Evolutionary conservation across 2,888 invertebrate genomes (phyloP), one percentile per base, ranked within the genome.

Genomic region (Nemoura dubitans): DNA sequence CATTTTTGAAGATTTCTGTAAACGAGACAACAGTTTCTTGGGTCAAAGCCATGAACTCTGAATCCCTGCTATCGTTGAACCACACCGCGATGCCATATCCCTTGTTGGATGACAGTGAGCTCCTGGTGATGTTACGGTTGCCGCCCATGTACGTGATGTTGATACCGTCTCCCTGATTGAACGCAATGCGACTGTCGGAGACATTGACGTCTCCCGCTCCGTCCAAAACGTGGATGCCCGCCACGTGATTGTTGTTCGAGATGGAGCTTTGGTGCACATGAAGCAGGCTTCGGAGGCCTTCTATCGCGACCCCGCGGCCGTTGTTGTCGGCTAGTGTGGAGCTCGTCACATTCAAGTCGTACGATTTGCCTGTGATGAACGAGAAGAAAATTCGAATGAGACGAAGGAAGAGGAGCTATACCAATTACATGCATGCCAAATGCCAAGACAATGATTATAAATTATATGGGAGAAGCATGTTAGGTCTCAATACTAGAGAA

Each of bases 91-190:
- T 91, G 0, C 98, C 98, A 89, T 97, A 96, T 10, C 98, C 97
- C 88, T 94, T 94, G 91, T 99, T 99, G 0, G 97, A 96, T 85
- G 96, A 96, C 29, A 99, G 92, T 30, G 95, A 95, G 81, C 97
- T 96, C 89, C 95, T 93, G 16, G 99, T 98, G 87, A 99, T 94
- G 90, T 99, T 98, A 88, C 98, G 94, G 89, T 96, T 96, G 0
- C 99, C 99, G 0, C 99, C 99, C 1, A 97, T 96, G 88, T 97
- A 97, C 0, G 98, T 98, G 16, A 99, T 95, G 91, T 99, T 99
- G 14, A 99, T 94, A 0, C 99, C 99, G 90, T 98, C 98, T 0
- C 98, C 98, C 90, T 95, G 94, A 91, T 99, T 99, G 89, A 97
- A 96, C 26, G 96, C 96, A 89, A 99, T 96, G 89, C 95, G 94